Conservation (phyloP, 1,140 invertebrate genomes). For the Drosophila dunni region DNA sequence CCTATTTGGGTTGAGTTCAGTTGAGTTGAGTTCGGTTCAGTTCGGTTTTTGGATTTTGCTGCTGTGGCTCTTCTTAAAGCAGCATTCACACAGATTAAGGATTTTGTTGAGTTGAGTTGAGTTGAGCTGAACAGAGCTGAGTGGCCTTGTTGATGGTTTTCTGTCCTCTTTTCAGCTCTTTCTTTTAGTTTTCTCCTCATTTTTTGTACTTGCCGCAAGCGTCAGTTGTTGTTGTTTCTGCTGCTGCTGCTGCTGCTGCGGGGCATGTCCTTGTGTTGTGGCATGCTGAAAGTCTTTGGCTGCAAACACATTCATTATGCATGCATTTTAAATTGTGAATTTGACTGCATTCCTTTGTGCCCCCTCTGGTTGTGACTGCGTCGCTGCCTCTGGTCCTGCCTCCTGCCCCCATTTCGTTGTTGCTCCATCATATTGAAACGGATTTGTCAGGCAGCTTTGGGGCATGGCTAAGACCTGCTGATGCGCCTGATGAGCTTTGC, state of each 20-base stretch:
- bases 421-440: conserved; percentile 16
- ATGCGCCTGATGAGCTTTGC: conserved; percentile 76
- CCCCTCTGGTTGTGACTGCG: not conserved
- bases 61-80: conserved; percentile 32
- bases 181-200: conserved; percentile 3
- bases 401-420: not conserved
- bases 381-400: not conserved
- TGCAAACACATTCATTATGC: conserved; percentile 75
- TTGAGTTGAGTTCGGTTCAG: not conserved
- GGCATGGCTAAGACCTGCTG: conserved; percentile 63
- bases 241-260: conserved; percentile 14
- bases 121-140: conserved; percentile 33
- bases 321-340: conserved; percentile 81
- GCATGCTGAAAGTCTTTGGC: conserved; percentile 56
- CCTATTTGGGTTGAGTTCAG: conserved; percentile 6
- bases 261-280: conserved; percentile 37
- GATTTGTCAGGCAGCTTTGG: conserved; percentile 65
- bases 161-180: conserved; percentile 20
- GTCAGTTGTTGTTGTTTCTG: conserved; percentile 9
- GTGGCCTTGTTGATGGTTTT: conserved; percentile 47
- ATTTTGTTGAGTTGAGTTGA: conserved; percentile 50
- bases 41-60: conserved; percentile 13
- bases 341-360: conserved; percentile 49
- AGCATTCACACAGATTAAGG: conserved; percentile 64
- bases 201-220: conserved; percentile 9